Evolutionary conservation across 2,113 vertebrate species (phyloP).

Genomic region (Lipophrys pholis): DNA sequence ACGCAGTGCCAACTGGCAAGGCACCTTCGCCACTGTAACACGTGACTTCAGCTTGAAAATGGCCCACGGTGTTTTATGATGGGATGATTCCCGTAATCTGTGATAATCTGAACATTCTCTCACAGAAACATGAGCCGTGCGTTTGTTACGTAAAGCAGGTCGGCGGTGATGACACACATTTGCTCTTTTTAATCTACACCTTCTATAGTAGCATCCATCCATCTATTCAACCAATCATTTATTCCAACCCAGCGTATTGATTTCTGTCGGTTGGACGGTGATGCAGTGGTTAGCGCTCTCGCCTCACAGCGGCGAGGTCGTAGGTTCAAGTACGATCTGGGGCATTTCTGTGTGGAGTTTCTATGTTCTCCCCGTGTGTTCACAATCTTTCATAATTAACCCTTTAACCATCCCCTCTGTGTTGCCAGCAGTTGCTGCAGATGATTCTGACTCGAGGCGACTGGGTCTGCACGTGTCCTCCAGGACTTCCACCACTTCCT

Average conservation of each 20-base stretch:
- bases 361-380: too few relatives aligned
- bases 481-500: constrained; percentile 38
- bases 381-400: too few relatives aligned
- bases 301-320: too few relatives aligned
- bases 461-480: constrained; percentile 38
- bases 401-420: constrained; percentile 14
- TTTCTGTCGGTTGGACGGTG: constrained; percentile 45
- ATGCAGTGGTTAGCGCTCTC: too few relatives aligned
- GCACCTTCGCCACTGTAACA: constrained; percentile 8
- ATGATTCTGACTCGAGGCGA: constrained; percentile 32
- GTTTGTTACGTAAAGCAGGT: constrained; percentile 53
- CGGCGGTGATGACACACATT: constrained; percentile 17
- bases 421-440: constrained; percentile 61
- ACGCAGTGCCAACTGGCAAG: constrained; percentile 53
- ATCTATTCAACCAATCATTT: constrained; percentile 22
- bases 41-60: constrained; percentile 38
- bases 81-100: constrained; percentile 56
- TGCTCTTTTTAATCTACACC: constrained; percentile 52
- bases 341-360: too few relatives aligned
- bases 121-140: constrained; percentile 20
- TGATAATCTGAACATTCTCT: constrained; percentile 50
- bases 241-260: constrained; percentile 57
- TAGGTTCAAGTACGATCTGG: too few relatives aligned
- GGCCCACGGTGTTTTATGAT: constrained; percentile 23
- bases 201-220: constrained; percentile 23